Evolutionary conservation across 2,888 invertebrate genomes (phyloP).

Genomic region (Syritta pipiens): DNA sequence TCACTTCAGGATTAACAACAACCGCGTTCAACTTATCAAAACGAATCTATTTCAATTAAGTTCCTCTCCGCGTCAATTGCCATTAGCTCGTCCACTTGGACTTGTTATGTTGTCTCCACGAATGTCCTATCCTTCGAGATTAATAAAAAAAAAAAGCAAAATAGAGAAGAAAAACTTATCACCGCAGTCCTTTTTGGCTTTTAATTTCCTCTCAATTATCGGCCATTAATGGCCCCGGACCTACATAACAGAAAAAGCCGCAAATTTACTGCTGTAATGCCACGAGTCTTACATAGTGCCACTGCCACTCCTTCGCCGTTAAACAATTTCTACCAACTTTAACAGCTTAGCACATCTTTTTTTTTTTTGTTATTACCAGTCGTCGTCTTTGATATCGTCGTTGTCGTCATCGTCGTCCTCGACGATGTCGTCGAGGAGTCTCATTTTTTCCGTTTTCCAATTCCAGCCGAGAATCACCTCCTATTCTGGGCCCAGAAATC

Average conservation of each 20-base stretch:
- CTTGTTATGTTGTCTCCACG: background rate
- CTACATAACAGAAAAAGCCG: background rate
- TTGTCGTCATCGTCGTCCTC: background rate
- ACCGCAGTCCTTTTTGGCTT: conserved; percentile 1
- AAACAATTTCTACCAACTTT: conserved; percentile 42
- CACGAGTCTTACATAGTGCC: background rate
- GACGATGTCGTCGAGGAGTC: background rate
- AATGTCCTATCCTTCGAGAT: conserved; percentile 12
- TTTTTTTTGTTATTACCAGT: conserved; percentile 3
- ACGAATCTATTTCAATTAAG: conserved; percentile 36
- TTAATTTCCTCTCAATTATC: conserved; percentile 42
- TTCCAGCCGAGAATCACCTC: conserved; percentile 29
- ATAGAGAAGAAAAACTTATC: conserved; percentile 19
- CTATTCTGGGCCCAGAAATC: conserved; percentile 11
- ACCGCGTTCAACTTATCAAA: conserved; percentile 18
- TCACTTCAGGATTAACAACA: conserved; percentile 8
- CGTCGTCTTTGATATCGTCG: background rate
- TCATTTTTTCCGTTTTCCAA: conserved; percentile 35
- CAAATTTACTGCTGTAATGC: conserved; percentile 26
- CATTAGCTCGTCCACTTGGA: background rate
- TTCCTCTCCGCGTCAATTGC: background rate
- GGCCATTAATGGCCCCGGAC: conserved; percentile 21
- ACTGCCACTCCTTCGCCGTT: conserved; percentile 17
- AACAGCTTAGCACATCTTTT: conserved; percentile 47
- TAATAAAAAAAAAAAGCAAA: no score